These are phyloP conservation scores for Pollachius pollachius DNA, from an alignment of 2,113 vertebrate genomes.

Conservation along the genomic window DNA sequence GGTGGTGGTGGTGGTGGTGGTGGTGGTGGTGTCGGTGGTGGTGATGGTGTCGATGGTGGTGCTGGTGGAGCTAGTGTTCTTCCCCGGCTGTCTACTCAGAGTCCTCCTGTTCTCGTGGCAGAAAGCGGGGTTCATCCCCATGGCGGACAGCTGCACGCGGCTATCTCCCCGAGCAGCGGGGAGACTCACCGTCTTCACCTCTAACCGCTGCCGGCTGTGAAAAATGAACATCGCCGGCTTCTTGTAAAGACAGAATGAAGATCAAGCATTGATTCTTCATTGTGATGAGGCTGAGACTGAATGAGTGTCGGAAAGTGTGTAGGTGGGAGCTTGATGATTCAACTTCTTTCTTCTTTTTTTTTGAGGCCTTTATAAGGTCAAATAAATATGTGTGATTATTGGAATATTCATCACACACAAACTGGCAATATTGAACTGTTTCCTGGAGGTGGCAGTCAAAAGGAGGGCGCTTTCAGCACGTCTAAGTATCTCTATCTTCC, in stretches of 20 bases:
- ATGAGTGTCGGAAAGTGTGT: constrained; percentile 44
- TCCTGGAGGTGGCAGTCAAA: constrained; percentile 57
- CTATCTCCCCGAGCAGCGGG: constrained; percentile 32
- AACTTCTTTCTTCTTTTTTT: not conserved
- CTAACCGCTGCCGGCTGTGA: constrained; percentile 37
- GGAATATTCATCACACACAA: not conserved
- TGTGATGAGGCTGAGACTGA: constrained; percentile 20
- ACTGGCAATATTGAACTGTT: constrained; percentile 53
- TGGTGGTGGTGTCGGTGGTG: too few species aligned
- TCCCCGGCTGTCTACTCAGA: too few species aligned
- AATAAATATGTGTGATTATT: too few species aligned
- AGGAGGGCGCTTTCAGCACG: constrained; percentile 70
- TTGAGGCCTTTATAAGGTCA: not conserved
- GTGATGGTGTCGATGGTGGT: too few species aligned
- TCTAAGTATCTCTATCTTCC: constrained; percentile 18
- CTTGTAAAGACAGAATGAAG: not conserved
- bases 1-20: too few species aligned
- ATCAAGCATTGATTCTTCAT: constrained; percentile 39
- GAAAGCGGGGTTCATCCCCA: too few species aligned
- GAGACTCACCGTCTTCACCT: constrained; percentile 14
- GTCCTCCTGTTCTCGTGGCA: too few species aligned
- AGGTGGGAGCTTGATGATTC: constrained; percentile 15
- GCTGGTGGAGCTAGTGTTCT: not conserved
- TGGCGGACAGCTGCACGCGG: not conserved
- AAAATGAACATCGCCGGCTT: constrained; percentile 31